phyloP scores from a whole-genome alignment of 2,113 vertebrate genomes.

The Camelus bactrianus region DNA sequence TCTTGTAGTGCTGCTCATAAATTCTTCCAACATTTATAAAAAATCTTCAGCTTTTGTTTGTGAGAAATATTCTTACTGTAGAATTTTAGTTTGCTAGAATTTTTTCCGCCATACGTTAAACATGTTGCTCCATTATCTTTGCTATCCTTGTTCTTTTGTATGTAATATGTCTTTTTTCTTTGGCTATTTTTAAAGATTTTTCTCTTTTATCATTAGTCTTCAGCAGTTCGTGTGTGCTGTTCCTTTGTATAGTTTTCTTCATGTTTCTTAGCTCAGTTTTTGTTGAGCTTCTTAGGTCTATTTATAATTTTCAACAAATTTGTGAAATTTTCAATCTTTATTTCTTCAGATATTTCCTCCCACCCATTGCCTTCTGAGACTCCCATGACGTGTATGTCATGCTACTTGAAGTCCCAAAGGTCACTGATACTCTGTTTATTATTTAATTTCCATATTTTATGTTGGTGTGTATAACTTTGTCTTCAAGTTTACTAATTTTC shows the following conservation, averaged over 20 bases:
- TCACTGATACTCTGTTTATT: not conserved
- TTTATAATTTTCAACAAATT: not conserved
- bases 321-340: not conserved
- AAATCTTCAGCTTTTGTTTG: not conserved
- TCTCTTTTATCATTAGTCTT: not conserved
- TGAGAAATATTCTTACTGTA: conserved; percentile 29
- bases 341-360: not conserved
- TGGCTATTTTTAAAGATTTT: conserved; percentile 14
- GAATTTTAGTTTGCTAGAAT: not conserved
- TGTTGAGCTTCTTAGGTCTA: not conserved
- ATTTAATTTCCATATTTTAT: not conserved
- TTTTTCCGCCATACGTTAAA: not conserved
- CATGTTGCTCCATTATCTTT: not conserved
- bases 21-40: conserved; percentile 19
- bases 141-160: not conserved
- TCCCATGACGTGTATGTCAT: not conserved
- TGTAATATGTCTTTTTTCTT: not conserved
- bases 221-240: not conserved
- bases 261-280: conserved; percentile 10
- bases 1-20: not conserved
- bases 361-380: not conserved
- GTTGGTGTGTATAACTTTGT: not conserved
- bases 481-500: conserved; percentile 20
- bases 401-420: not conserved
- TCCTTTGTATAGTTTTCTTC: not conserved